Conservation (phyloP, 2,797 vertebrate genomes). For the Acrossocheilus wenchowensis region DNA sequence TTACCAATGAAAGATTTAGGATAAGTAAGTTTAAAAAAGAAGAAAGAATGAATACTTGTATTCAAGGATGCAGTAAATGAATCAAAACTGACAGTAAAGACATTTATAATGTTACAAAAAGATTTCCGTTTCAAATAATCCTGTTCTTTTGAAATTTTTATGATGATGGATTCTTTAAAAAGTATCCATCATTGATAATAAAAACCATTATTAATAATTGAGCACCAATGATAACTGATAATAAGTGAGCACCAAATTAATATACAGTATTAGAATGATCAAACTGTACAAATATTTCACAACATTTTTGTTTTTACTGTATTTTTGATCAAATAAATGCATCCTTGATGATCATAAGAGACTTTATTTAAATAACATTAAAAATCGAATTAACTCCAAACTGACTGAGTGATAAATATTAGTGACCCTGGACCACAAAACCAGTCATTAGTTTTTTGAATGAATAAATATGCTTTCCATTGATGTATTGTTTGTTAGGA, state of each 20-base stretch:
- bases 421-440: too few species aligned
- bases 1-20: background rate
- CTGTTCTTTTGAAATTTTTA: background rate
- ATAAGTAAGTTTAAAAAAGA: background rate
- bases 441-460: too few species aligned
- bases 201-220: background rate
- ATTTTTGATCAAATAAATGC: background rate
- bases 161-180: background rate
- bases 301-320: background rate
- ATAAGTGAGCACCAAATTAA: background rate
- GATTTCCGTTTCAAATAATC: background rate
- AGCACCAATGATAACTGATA: background rate
- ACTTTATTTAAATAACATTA: background rate
- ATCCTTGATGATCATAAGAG: background rate
- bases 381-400: background rate
- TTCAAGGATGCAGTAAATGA: background rate
- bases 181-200: background rate
- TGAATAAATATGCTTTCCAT: too few species aligned
- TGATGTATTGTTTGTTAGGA: too few species aligned
- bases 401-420: too few species aligned
- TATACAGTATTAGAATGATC: background rate
- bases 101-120: background rate
- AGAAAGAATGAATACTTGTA: background rate
- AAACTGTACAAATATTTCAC: background rate
- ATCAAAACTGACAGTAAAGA: background rate